phyloP scores from a whole-genome alignment of 1,140 invertebrate species.

The Drosophila nannoptera region DNA sequence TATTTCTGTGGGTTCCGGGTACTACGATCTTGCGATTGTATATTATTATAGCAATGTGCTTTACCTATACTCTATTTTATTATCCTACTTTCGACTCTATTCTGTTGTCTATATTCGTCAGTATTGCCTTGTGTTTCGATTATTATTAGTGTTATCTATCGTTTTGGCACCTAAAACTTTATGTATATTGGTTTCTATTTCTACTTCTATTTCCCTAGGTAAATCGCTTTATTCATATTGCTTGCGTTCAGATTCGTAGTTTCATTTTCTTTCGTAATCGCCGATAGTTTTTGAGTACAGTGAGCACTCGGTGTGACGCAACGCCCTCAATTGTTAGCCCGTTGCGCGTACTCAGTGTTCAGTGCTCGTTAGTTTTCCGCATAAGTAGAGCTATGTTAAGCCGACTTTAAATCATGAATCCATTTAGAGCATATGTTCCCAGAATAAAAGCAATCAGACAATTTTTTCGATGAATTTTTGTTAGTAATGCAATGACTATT shows the following conservation, averaged over 20 bases:
- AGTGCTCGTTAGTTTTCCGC: conserved; percentile 7
- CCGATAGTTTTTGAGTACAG: neutral
- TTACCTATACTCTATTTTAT: neutral
- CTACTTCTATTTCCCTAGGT: neutral
- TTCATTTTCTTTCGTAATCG: neutral
- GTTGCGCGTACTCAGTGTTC: conserved; percentile 4
- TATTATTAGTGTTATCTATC: neutral
- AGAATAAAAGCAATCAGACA: neutral
- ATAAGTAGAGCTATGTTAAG: neutral
- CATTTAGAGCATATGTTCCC: neutral
- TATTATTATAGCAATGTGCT: conserved; percentile 21
- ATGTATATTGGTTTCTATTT: neutral
- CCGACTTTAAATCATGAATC: neutral
- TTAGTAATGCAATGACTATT: conserved; percentile 4
- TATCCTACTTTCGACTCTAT: neutral
- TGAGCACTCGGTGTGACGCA: neutral
- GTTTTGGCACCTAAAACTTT: conserved; percentile 2
- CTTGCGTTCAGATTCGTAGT: conserved; percentile 26
- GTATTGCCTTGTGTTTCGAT: conserved; percentile 13
- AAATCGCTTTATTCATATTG: conserved; percentile 1
- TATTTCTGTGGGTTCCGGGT: neutral
- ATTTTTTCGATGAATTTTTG: conserved; percentile 1
- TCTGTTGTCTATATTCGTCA: conserved; percentile 1
- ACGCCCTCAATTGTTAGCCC: neutral
- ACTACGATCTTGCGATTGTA: conserved; percentile 9